Percentiles rank a stretch among this genome's conserved stretches.
These are phyloP conservation scores for Acanthopagrus latus DNA, from an alignment of 2,797 vertebrate species.

Conservation along the genomic window DNA sequence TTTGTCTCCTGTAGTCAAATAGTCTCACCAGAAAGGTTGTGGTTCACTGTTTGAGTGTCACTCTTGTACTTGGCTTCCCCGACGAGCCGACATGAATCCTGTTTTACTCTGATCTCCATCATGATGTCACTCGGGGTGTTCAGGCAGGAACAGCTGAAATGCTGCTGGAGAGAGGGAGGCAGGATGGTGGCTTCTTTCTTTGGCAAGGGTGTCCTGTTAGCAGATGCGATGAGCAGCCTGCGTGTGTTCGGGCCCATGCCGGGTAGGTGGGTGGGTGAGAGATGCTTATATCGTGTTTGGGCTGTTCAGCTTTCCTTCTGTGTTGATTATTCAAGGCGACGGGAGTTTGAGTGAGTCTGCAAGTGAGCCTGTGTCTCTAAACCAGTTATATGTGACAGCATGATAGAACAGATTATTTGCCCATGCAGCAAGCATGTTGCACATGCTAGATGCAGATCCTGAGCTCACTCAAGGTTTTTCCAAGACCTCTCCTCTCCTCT, in stretches of 20 bases:
- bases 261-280: slow-evolving; percentile 68
- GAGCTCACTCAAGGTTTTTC: slow-evolving; percentile 28
- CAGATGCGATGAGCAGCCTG: slow-evolving; percentile 75
- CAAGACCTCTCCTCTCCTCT: not conserved
- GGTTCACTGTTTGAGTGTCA: slow-evolving; percentile 2
- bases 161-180: slow-evolving; percentile 17
- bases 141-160: slow-evolving; percentile 1
- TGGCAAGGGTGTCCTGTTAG: slow-evolving; percentile 56
- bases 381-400: slow-evolving; percentile 56
- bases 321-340: slow-evolving; percentile 43
- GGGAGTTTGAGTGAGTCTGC: slow-evolving; percentile 39
- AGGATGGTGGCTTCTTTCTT: not conserved
- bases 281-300: slow-evolving; percentile 46
- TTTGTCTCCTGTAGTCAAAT: not conserved
- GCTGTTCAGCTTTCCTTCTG: slow-evolving; percentile 35
- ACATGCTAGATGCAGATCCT: slow-evolving; percentile 28
- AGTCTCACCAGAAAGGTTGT: slow-evolving; percentile 3
- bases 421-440: slow-evolving; percentile 21
- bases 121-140: not conserved
- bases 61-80: not conserved
- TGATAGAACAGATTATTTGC: slow-evolving; percentile 38
- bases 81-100: not conserved
- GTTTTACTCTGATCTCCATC: slow-evolving; percentile 10
- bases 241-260: slow-evolving; percentile 69
- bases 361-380: slow-evolving; percentile 37